Evolutionary conservation across 2,888 invertebrate genomes (phyloP).

Genomic region (Tryphoninae sp.): DNA sequence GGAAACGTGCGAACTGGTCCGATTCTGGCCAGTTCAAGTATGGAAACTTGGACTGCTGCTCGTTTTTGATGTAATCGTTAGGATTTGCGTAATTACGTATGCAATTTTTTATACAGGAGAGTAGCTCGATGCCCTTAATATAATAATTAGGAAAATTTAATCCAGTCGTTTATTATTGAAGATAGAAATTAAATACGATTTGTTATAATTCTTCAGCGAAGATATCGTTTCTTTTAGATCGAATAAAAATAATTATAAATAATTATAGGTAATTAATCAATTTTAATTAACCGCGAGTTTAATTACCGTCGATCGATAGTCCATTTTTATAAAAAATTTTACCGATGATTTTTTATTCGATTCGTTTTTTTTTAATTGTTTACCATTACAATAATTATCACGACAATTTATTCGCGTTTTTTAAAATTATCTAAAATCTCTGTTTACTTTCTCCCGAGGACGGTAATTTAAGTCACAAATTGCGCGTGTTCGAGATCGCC

Average conservation of each 20-base stretch:
- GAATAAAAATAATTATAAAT: too few relatives aligned
- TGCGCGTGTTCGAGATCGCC: constrained; percentile 20
- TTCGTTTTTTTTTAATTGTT: too few relatives aligned
- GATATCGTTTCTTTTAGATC: too few relatives aligned
- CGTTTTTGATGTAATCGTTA: not conserved
- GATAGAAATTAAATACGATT: not conserved
- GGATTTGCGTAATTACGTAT: constrained; percentile 16
- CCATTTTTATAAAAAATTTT: too few relatives aligned
- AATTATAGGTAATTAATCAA: too few relatives aligned
- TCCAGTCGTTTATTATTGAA: not conserved
- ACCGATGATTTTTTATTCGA: too few relatives aligned
- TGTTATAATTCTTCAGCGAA: not conserved
- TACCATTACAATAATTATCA: too few relatives aligned
- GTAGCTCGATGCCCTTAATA: not conserved
- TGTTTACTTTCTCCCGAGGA: not conserved
- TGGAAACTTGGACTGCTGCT: not conserved
- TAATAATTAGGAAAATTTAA: not conserved
- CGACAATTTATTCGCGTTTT: not conserved
- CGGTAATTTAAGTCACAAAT: not conserved
- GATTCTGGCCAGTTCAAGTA: too few relatives aligned
- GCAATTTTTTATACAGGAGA: constrained; percentile 30
- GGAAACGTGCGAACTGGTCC: too few relatives aligned
- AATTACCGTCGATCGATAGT: too few relatives aligned
- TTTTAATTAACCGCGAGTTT: too few relatives aligned
- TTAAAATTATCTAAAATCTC: not conserved